phyloP scores from a whole-genome alignment of 30 jellyfish, hydroid and myxozoan species.

The Pelagia noctiluca region DNA sequence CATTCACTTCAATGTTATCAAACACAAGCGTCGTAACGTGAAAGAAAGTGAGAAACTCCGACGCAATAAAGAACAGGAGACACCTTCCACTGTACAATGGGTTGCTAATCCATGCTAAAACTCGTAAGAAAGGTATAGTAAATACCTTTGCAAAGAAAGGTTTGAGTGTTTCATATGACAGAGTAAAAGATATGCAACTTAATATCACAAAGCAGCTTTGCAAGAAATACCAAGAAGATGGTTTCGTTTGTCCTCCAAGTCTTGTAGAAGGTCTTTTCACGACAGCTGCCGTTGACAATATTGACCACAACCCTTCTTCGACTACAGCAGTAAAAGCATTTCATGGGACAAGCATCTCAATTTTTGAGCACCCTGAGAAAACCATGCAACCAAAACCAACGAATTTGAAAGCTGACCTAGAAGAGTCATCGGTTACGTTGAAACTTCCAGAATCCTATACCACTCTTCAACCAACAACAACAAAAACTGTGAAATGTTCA shows the following conservation, averaged over 20 bases:
- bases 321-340: too few species aligned
- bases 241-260: conserved; percentile 37
- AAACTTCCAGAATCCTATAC: conserved; percentile 18
- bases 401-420: conserved; percentile 2
- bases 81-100: not conserved
- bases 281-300: too few species aligned
- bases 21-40: not conserved
- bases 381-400: not conserved
- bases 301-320: too few species aligned
- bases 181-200: conserved; percentile 1
- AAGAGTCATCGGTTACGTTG: conserved; percentile 2
- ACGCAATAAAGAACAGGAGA: not conserved
- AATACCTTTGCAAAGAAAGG: conserved; percentile 9
- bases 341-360: conserved; percentile 28
- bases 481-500: too few species aligned
- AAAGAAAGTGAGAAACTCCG: not conserved
- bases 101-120: too few species aligned
- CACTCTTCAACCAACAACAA: too few species aligned
- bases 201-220: conserved; percentile 14
- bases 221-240: conserved; percentile 18
- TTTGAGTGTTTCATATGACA: not conserved
- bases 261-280: not conserved
- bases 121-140: conserved; percentile 5
- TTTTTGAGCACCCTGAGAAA: conserved; percentile 35
- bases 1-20: not conserved